Percentiles rank a stretch among this genome's conserved stretches.
These are phyloP conservation scores for Diplosoma virens DNA, from an alignment of 23 tunicate species.

Conservation along the genomic window DNA sequence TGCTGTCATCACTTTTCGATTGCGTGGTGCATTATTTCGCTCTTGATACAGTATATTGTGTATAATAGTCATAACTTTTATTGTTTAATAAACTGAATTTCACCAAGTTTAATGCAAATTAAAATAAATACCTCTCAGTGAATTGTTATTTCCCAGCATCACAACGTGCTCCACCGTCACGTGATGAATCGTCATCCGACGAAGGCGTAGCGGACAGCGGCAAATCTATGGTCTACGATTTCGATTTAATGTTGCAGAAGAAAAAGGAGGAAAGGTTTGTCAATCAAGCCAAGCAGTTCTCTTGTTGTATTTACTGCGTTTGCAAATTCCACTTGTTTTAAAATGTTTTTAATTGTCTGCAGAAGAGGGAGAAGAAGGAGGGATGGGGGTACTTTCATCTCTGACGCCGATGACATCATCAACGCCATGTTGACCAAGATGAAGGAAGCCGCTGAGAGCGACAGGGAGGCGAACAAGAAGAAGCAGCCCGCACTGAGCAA, in stretches of 20 bases:
- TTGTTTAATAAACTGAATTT: too few relatives aligned
- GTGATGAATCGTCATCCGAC: constrained; percentile 46
- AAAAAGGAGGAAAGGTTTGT: constrained; percentile 86
- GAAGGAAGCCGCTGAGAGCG: constrained; percentile 97
- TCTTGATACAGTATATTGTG: too few relatives aligned
- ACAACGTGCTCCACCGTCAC: background rate
- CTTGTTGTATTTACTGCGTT: too few relatives aligned
- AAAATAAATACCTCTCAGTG: too few relatives aligned
- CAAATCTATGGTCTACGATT: constrained; percentile 66
- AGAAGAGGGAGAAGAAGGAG: constrained; percentile 61
- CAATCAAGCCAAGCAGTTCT: too few relatives aligned
- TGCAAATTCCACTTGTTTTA: background rate
- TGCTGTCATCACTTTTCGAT: too few relatives aligned
- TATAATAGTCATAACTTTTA: too few relatives aligned
- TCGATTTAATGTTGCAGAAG: constrained; percentile 86
- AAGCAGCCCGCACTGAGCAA: constrained; percentile 66
- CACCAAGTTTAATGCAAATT: too few relatives aligned
- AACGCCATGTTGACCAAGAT: constrained; percentile 89
- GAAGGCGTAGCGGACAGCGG: constrained; percentile 39
- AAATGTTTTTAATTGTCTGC: background rate
- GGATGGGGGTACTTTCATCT: constrained; percentile 81
- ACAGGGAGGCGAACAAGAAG: constrained; percentile 61
- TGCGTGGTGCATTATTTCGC: too few relatives aligned
- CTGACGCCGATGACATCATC: constrained; percentile 97
- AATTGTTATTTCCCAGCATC: too few relatives aligned